Percentiles rank a stretch among this genome's conserved stretches.
These are phyloP conservation scores for Erebia palarica DNA, from an alignment of 2,888 invertebrate genomes.

Conservation along the genomic window DNA sequence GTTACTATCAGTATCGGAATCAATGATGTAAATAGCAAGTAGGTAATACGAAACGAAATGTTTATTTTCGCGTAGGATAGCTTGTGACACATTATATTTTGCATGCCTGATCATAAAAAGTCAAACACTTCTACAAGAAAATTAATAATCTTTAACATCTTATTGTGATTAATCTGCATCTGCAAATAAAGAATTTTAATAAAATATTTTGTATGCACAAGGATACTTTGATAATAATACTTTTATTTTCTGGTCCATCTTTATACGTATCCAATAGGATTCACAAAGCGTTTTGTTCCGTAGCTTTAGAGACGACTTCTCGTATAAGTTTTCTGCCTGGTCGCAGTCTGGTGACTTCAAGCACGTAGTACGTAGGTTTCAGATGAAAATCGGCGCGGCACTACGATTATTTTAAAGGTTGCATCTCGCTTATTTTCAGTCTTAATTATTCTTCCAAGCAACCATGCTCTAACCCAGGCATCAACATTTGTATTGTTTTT, in stretches of 20 bases:
- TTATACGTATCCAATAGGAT: background rate
- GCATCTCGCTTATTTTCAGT: background rate
- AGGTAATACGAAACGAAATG: no score
- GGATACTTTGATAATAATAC: background rate
- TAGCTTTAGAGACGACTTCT: constrained; percentile 2
- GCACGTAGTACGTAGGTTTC: constrained; percentile 1
- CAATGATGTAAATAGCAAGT: no score
- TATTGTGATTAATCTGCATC: background rate
- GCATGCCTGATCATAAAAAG: background rate
- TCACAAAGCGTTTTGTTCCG: background rate
- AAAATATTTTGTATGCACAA: background rate
- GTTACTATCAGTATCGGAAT: background rate
- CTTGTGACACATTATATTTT: no score
- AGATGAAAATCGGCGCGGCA: background rate
- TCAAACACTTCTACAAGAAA: background rate
- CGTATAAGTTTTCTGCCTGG: background rate
- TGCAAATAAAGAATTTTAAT: no score
- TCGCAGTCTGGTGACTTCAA: background rate
- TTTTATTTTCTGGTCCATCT: background rate
- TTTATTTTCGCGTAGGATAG: background rate
- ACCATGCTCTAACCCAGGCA: no score
- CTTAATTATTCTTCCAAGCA: background rate
- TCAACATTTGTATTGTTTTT: no score
- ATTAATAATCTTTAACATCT: no score
- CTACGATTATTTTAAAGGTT: background rate